Conservation (phyloP, 2,797 vertebrate genomes). For the Enteromius treurensis region DNA sequence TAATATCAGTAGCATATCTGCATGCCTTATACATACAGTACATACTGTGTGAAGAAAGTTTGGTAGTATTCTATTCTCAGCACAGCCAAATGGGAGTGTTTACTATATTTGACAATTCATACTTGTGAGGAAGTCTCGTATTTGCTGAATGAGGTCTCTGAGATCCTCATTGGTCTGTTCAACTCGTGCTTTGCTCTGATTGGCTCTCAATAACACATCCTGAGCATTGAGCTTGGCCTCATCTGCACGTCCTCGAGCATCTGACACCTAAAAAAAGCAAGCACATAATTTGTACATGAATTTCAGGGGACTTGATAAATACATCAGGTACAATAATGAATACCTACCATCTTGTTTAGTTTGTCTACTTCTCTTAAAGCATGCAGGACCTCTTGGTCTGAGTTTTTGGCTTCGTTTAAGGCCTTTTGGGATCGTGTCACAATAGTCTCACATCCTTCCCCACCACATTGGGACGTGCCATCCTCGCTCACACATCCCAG, state of each 20-base stretch:
- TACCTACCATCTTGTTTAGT: conserved; percentile 90
- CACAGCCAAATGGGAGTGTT: background rate
- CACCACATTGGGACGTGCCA: conserved; percentile 83
- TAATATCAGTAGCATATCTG: background rate
- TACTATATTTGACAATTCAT: conserved; percentile 55
- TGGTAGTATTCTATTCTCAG: background rate
- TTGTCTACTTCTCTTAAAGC: conserved; percentile 92
- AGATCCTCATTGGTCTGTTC: conserved; percentile 92
- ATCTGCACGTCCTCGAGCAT: conserved; percentile 86
- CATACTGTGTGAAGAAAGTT: background rate
- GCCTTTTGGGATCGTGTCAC: conserved; percentile 74
- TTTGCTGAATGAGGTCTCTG: conserved; percentile 91
- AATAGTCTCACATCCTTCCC: conserved; percentile 83
- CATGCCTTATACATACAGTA: background rate
- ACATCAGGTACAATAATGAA: conserved; percentile 1
- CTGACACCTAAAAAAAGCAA: conserved; percentile 79
- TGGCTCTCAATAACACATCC: conserved; percentile 87
- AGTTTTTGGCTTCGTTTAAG: conserved; percentile 85
- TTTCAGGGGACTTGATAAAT: background rate
- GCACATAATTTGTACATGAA: too few species aligned
- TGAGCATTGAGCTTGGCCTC: conserved; percentile 88
- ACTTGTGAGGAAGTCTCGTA: conserved; percentile 93
- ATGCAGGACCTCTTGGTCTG: conserved; percentile 86
- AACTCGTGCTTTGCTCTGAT: conserved; percentile 87
- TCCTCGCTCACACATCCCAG: conserved; percentile 79